Base-by-base conservation (phyloP, 2,113 vertebrate genomes). In the Oxyruncus cristatus region DNA sequence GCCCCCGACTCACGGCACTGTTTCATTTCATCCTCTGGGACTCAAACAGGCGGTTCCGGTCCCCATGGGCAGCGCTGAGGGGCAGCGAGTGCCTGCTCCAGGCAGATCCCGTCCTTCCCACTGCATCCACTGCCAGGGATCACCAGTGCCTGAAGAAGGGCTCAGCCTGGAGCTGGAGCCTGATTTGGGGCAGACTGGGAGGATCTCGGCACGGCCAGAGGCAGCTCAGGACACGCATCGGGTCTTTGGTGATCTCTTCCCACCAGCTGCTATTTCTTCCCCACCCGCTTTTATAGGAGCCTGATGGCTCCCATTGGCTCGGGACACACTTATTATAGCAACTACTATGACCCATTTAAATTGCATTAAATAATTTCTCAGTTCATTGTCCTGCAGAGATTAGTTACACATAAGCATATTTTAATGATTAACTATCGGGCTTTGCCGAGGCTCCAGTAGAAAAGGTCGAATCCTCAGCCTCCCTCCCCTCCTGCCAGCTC, bases 401-500 rank as follows among this genome's bases (percentile, higher is more conserved):
- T 46, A 88, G 88, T 92, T 95, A 83, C 90, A 71, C 30, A 37
- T 81, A 91, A 95, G 96, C 96, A 98, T 88, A 79, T 97, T 97
- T 96, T 96, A 97, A 92, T 97, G 94, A 97, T 98, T 97, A 97
- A 92, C 88, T 79, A 46, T 78, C 70, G 96, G 92, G 92, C 88
- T 92, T 87, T 86, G 93, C 95, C 88, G 95, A 97, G 63, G 96
- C 91, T 92, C 85, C 93, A 80, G 91, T 67, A 92, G 93, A 92
- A 92, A 95, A 87, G 7, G 11, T 79, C 33, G 41, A 39, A 47
- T 53, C 39, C 6, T 7, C 76, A 49, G 59, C 59, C 66, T 91
- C 55, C 78, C 55, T 89, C 52, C 30, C 37, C 32, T 77, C 47
- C 68, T 27, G 42, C 70, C 77, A 70, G 53, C 49, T 66, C 70